A percentile compares a stretch with the other conserved stretches of the same genome.
Conservation (phyloP, 1,140 invertebrate genomes). For the Trichonephila clavipes region DNA sequence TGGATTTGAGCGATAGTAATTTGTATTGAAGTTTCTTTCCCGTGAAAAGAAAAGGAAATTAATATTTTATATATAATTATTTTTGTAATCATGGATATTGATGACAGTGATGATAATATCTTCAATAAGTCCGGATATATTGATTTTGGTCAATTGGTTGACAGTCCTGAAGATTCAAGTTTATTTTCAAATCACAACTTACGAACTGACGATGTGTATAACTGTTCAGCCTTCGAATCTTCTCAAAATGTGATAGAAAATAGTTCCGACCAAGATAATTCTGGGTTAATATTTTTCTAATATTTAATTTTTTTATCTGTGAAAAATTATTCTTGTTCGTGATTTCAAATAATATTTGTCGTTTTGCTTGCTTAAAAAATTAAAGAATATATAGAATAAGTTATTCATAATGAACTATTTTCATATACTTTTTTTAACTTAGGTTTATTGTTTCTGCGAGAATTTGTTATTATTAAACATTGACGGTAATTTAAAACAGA, state of each 20-base stretch:
- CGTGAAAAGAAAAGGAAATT: neutral
- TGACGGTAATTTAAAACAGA: too few species aligned
- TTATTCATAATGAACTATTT: too few species aligned
- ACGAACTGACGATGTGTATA: neutral
- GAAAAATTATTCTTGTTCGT: too few species aligned
- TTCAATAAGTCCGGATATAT: conserved; percentile 5
- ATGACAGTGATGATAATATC: conserved; percentile 7
- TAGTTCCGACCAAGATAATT: conserved; percentile 58
- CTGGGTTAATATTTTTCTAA: conserved; percentile 39
- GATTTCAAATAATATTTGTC: too few species aligned
- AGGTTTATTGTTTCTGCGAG: too few species aligned
- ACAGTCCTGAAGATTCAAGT: conserved; percentile 40
- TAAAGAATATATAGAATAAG: too few species aligned
- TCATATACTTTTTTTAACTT: too few species aligned
- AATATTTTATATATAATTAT: neutral
- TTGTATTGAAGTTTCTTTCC: neutral
- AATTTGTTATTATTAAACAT: too few species aligned
- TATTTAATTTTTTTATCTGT: too few species aligned
- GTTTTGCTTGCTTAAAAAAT: too few species aligned
- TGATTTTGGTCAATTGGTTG: conserved; percentile 66
- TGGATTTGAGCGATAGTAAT: neutral
- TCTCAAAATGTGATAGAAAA: conserved; percentile 11
- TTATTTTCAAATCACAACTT: conserved; percentile 37
- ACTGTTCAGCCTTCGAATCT: conserved; percentile 20
- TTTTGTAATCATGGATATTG: neutral